Conservation (phyloP, 2,888 invertebrate genomes). For the Rotaria magnacalcarata region DNA sequence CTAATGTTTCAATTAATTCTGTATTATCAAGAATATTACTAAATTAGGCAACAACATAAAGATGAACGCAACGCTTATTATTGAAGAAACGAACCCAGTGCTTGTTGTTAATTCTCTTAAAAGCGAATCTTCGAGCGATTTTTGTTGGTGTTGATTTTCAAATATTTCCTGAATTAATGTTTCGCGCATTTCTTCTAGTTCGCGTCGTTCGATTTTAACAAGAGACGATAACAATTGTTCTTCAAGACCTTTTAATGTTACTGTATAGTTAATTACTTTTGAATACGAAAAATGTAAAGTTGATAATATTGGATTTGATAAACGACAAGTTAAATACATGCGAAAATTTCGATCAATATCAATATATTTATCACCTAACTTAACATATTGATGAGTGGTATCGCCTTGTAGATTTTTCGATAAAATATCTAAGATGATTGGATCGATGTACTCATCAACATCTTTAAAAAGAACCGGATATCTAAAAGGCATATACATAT, state of each 20-base stretch:
- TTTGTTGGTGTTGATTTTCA: constrained; percentile 76
- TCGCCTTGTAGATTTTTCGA: constrained; percentile 70
- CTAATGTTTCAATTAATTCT: constrained; percentile 76
- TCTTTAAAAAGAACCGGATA: constrained; percentile 82
- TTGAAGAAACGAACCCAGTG: constrained; percentile 63
- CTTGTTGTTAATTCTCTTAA: constrained; percentile 77
- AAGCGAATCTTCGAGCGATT: constrained; percentile 77
- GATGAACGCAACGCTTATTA: too few species aligned
- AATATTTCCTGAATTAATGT: constrained; percentile 76
- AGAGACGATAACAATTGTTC: constrained; percentile 84
- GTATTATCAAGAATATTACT: constrained; percentile 82
- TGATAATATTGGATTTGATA: constrained; percentile 79
- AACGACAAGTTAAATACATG: constrained; percentile 81
- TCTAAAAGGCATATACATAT: neutral
- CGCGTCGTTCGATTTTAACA: constrained; percentile 77
- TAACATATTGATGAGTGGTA: constrained; percentile 73
- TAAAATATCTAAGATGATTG: constrained; percentile 78
- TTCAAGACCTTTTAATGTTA: constrained; percentile 80
- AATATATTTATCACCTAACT: constrained; percentile 80
- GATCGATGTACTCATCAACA: constrained; percentile 84
- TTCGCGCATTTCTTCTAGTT: constrained; percentile 81
- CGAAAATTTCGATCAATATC: constrained; percentile 82
- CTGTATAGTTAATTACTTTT: constrained; percentile 82
- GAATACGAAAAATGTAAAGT: constrained; percentile 80
- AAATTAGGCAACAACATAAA: neutral